Evolutionary conservation across 2,888 invertebrate species (phyloP).

Genomic region (Scaptomyza flava): DNA sequence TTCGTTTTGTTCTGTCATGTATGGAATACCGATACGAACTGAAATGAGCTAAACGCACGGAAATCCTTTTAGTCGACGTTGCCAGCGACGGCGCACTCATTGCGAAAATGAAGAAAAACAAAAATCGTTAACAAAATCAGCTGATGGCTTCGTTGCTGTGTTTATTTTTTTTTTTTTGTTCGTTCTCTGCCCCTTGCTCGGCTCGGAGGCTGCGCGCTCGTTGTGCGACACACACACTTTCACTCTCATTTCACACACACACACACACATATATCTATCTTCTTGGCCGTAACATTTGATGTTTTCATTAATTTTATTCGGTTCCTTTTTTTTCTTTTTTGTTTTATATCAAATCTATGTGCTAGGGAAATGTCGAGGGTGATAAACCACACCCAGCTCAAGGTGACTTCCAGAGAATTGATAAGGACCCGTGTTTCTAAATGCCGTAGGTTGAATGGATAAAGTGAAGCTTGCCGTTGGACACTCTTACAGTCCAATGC

Average conservation of each 20-base stretch:
- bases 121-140: constrained; percentile 46
- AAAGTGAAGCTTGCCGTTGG: constrained; percentile 1
- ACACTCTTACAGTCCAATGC: constrained; percentile 8
- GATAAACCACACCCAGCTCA: constrained; percentile 22
- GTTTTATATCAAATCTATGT: constrained; percentile 9
- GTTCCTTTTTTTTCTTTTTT: not conserved
- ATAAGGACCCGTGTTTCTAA: constrained; percentile 3
- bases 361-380: constrained; percentile 8
- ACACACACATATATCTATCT: constrained; percentile 5
- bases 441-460: constrained; percentile 2
- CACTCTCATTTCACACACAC: constrained; percentile 33
- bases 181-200: constrained; percentile 16
- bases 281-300: constrained; percentile 13
- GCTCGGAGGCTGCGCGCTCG: constrained; percentile 48
- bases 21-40: constrained; percentile 69
- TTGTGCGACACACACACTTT: constrained; percentile 24
- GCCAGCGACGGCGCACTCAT: constrained; percentile 36
- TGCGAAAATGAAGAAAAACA: constrained; percentile 44
- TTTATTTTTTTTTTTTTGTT: constrained; percentile 16
- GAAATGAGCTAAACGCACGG: constrained; percentile 60
- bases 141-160: constrained; percentile 27
- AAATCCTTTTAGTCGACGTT: constrained; percentile 60
- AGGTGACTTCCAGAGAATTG: constrained; percentile 13
- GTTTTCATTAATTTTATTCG: constrained; percentile 6
- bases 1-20: constrained; percentile 53